A percentile compares a stretch with the other conserved stretches of the same genome.
Evolutionary conservation across 2,797 vertebrate genomes (phyloP).

Genomic region (Rachycentron canadum): DNA sequence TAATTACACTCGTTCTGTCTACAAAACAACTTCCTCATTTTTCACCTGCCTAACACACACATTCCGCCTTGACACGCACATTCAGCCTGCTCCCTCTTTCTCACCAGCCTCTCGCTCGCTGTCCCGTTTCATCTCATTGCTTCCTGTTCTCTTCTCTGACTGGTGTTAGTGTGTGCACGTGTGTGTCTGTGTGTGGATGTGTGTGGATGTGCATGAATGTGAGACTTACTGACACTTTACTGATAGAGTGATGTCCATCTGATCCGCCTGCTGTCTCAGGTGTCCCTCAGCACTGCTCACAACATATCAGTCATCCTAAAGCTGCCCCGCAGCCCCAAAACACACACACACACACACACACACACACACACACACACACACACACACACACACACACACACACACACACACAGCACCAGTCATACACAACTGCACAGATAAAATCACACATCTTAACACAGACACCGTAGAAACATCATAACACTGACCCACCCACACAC

Average conservation of each 20-base stretch:
- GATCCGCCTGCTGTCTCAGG: constrained; percentile 75
- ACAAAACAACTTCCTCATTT: constrained; percentile 85
- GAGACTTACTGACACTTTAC: constrained; percentile 58
- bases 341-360: constrained; percentile 79
- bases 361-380: constrained; percentile 73
- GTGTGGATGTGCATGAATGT: constrained; percentile 20
- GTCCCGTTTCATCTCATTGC: constrained; percentile 47
- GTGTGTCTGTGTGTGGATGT: constrained; percentile 22
- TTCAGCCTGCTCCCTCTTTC: constrained; percentile 27
- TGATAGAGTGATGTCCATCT: constrained; percentile 77
- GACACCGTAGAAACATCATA: constrained; percentile 64
- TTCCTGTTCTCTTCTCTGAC: constrained; percentile 40
- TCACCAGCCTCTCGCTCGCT: background rate
- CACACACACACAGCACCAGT: constrained; percentile 50
- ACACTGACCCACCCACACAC: constrained; percentile 43
- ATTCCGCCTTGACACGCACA: constrained; percentile 77
- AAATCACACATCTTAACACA: constrained; percentile 72
- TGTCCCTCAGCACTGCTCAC: constrained; percentile 80
- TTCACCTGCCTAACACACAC: constrained; percentile 78
- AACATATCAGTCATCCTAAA: constrained; percentile 86
- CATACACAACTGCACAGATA: constrained; percentile 75
- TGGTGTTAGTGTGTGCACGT: constrained; percentile 35
- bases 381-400: constrained; percentile 50
- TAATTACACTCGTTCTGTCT: constrained; percentile 81
- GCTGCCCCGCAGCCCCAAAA: constrained; percentile 86